Evolutionary conservation across 2,888 invertebrate genomes (phyloP).

Genomic region (Dichetophora obliterata): DNA sequence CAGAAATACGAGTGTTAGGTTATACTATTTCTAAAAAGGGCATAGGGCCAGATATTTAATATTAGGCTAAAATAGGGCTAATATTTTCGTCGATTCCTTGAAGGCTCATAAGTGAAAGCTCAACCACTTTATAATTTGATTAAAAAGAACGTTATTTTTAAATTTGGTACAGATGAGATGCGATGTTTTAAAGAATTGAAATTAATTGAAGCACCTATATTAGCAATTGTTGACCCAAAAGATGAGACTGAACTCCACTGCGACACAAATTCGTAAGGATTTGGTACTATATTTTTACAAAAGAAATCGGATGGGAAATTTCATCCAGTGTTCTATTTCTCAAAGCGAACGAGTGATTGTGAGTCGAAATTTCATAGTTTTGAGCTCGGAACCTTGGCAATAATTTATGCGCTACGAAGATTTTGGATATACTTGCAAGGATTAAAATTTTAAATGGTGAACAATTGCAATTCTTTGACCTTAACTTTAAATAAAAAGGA

Average conservation of each 20-base stretch:
- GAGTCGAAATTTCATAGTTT: conserved; percentile 60
- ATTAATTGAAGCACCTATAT: conserved; percentile 4
- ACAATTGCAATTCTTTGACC: conserved; percentile 33
- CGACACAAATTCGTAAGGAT: not conserved
- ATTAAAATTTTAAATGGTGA: conserved; percentile 2
- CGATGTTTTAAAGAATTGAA: not conserved
- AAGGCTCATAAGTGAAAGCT: not conserved
- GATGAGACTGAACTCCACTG: not conserved
- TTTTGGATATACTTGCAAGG: conserved; percentile 4
- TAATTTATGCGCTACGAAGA: conserved; percentile 24
- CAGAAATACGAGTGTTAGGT: no score
- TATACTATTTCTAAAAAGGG: no score
- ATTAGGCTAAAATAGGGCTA: not conserved
- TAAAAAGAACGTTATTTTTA: not conserved
- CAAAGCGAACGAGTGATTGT: conserved; percentile 53
- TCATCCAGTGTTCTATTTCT: conserved; percentile 59
- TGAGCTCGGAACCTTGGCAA: conserved; percentile 35
- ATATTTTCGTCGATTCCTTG: not conserved
- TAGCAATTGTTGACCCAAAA: not conserved
- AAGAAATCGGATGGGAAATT: not conserved
- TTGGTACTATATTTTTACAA: not conserved
- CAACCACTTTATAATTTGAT: not conserved
- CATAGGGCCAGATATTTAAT: no score
- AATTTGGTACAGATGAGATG: not conserved
- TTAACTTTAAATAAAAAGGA: conserved; percentile 22